Base-by-base conservation (phyloP, 2,113 vertebrate genomes). In the Syngnathus scovelli region DNA sequence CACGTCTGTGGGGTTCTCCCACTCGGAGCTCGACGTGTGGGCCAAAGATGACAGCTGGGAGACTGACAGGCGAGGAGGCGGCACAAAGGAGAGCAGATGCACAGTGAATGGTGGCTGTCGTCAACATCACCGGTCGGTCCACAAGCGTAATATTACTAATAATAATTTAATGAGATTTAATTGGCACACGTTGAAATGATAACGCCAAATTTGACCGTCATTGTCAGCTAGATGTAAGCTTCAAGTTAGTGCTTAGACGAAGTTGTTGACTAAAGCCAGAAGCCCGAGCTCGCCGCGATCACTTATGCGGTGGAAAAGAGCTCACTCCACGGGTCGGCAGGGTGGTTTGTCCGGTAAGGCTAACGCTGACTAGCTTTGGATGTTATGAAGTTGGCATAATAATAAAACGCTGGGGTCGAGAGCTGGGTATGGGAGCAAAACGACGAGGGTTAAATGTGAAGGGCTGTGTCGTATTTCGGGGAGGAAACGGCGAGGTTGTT, bases 81-180 rank as follows among this genome's bases (percentile, higher is more conserved):
- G 89, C 89, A 90, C 88, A 90, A 90, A 90, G 81, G 15, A 21
- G 86, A 90, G 84, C 89, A 90, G 89, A 90, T 88, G 89, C 87
- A 87, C 79, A 67, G 78, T 78, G 82, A 33, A 86, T 81, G 83
- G 82, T 86, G 85, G 84, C 75, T 71, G 84, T 33, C 55, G 27
- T 58, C 55, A 36, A 58, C 55, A 58, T 58, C 27, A 7, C 27
- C 27, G 36, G 6, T 36, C 27, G 36, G 6, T 36, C 55, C 55
- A 15, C 5, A 58, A 58, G 6, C 55, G 21, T 58, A 7, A 16
- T 6, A 36, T 36, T 36, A 7, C 27, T 51, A n/a, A 7, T 21
- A 52, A 48, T 15, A 18, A 16, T 48, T 48, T 0, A 5, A 16
- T 48, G 13, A 15, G 4, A 6, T 6, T 16, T 15, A 48, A 48